Evolutionary conservation across 2,797 vertebrate genomes (phyloP).

Genomic region (Phoxinus dragarum): DNA sequence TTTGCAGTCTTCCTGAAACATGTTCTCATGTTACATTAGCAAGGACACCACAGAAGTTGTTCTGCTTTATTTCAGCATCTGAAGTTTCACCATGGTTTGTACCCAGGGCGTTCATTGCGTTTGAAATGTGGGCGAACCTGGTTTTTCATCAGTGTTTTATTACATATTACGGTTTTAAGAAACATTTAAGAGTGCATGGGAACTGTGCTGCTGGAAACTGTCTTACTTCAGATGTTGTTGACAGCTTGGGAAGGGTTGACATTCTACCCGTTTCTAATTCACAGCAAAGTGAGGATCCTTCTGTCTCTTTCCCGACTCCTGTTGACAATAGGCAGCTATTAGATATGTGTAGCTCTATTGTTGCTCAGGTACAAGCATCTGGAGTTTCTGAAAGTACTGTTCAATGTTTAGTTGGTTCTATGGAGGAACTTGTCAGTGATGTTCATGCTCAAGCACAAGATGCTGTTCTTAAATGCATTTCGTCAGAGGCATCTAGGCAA

Average conservation of each 20-base stretch:
- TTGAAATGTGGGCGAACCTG: conserved; percentile 52
- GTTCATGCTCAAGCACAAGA: conserved; percentile 50
- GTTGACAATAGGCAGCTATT: neutral
- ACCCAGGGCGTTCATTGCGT: conserved; percentile 31
- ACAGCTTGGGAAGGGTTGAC: neutral
- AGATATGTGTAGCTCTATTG: conserved; percentile 52
- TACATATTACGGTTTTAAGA: conserved; percentile 47
- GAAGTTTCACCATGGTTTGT: conserved; percentile 56
- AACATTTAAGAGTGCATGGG: conserved; percentile 3
- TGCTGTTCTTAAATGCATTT: conserved; percentile 51
- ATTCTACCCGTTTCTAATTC: neutral
- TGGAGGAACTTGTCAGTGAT: conserved; percentile 59
- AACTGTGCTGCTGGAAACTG: neutral
- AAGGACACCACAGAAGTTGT: conserved; percentile 48
- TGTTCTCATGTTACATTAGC: conserved; percentile 7
- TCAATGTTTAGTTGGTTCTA: conserved; percentile 60
- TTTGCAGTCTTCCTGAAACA: too few relatives aligned
- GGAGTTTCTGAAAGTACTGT: conserved; percentile 58
- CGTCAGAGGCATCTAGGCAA: conserved; percentile 31
- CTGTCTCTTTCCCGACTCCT: conserved; percentile 21
- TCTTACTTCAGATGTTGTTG: conserved; percentile 5
- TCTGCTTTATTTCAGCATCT: conserved; percentile 46
- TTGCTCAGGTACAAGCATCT: conserved; percentile 47
- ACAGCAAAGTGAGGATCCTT: conserved; percentile 5
- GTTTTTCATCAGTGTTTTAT: conserved; percentile 52